Percentiles rank a stretch among this genome's conserved stretches.
These are phyloP conservation scores for Babyrousa celebensis DNA, from an alignment of 2,797 vertebrate species.

Conservation along the genomic window DNA sequence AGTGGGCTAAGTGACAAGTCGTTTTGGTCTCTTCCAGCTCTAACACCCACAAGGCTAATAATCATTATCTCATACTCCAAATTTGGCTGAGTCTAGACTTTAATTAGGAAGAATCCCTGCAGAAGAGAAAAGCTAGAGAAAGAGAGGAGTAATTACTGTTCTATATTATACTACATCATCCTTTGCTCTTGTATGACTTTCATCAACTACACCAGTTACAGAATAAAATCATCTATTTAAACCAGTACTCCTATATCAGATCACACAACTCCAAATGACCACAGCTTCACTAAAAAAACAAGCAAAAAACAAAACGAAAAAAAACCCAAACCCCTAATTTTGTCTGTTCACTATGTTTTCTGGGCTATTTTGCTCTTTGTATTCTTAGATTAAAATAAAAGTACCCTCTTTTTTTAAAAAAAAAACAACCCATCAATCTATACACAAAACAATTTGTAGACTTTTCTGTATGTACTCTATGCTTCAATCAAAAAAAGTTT, in stretches of 20 bases:
- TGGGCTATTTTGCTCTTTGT: not conserved
- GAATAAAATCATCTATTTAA: constrained; percentile 48
- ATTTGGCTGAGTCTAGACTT: not conserved
- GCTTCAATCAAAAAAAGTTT: not conserved
- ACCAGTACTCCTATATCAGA: not conserved
- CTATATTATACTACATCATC: not conserved
- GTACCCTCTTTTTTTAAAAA: not conserved
- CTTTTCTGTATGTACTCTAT: not conserved
- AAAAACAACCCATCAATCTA: not conserved
- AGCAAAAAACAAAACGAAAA: not conserved
- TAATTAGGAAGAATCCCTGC: not conserved
- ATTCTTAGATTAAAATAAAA: constrained; percentile 36
- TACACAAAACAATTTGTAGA: not conserved
- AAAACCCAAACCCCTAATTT: not conserved
- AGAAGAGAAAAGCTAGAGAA: not conserved
- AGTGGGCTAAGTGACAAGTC: not conserved
- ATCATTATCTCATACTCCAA: constrained; percentile 25
- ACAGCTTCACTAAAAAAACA: not conserved
- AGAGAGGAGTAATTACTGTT: not conserved
- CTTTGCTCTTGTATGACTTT: not conserved
- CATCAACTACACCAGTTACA: not conserved
- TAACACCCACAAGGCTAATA: not conserved
- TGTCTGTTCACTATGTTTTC: constrained; percentile 29
- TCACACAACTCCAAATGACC: not conserved
- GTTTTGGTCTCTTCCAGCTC: not conserved